Percentiles rank a stretch among this genome's conserved stretches.
Conservation (phyloP, 2,113 vertebrate genomes). For the Morphnarchus princeps region DNA sequence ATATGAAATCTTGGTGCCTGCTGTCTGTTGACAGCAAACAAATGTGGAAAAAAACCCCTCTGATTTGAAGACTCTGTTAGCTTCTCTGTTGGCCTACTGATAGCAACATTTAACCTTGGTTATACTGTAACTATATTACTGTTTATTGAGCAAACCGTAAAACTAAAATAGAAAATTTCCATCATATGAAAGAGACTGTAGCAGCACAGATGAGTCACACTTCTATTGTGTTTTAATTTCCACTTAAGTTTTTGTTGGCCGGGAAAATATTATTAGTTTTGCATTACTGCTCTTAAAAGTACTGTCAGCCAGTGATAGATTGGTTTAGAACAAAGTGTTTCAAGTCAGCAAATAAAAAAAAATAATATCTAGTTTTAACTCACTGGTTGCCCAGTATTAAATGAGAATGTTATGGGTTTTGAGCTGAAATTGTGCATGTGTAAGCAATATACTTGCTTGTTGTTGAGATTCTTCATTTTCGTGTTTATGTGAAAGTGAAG, state of each 20-base stretch:
- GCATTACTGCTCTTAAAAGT: not conserved
- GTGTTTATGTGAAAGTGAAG: not conserved
- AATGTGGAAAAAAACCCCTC: not conserved
- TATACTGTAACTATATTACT: not conserved
- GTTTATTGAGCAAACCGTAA: not conserved
- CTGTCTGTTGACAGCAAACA: not conserved
- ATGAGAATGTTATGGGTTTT: not conserved
- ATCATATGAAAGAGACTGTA: not conserved
- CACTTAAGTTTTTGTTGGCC: not conserved
- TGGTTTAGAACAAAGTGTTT: not conserved
- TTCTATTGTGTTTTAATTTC: not conserved
- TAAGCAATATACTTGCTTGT: not conserved
- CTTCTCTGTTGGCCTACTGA: not conserved
- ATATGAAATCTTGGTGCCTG: not conserved
- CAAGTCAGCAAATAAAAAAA: not conserved
- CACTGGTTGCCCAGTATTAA: not conserved
- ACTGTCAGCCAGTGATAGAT: not conserved
- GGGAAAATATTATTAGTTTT: not conserved
- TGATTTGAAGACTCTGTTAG: not conserved
- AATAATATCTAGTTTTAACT: not conserved
- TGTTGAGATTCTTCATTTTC: not conserved
- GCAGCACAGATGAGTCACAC: not conserved
- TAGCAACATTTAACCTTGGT: slow-evolving; percentile 18
- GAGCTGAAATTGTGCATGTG: not conserved
- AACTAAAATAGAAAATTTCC: not conserved